phyloP scores from a whole-genome alignment of 1,140 invertebrate genomes.

The Ericerus pela region DNA sequence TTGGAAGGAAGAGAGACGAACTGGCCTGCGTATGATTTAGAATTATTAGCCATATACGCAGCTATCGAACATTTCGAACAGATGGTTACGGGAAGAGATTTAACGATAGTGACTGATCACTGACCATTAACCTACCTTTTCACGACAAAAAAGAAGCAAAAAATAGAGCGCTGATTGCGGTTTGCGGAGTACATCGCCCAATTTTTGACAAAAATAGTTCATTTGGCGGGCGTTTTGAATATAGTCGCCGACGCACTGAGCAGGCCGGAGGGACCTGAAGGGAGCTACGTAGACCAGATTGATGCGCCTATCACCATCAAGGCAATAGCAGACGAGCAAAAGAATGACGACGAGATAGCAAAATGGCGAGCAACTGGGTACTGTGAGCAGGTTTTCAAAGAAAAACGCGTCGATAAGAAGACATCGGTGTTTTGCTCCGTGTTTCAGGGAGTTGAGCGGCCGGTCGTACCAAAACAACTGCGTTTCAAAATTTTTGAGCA shows the following conservation, averaged over 20 bases:
- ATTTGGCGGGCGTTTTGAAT: background rate
- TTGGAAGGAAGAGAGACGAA: conserved; percentile 24
- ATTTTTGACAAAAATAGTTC: background rate
- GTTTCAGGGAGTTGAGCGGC: background rate
- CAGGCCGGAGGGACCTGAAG: background rate
- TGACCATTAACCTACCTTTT: conserved; percentile 26
- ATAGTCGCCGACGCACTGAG: background rate
- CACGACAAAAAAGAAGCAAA: conserved; percentile 22
- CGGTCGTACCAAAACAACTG: background rate
- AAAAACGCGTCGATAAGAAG: too few species aligned
- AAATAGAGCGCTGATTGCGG: conserved; percentile 27
- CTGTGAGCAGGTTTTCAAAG: too few species aligned
- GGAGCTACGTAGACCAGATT: background rate
- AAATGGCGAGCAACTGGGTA: too few species aligned
- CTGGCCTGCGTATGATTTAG: conserved; percentile 28
- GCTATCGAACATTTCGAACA: conserved; percentile 25
- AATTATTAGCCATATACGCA: conserved; percentile 28
- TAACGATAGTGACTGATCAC: conserved; percentile 28
- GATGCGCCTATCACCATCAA: background rate
- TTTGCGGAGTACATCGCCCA: conserved; percentile 26
- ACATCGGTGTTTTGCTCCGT: background rate
- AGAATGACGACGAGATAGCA: background rate
- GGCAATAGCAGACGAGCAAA: background rate
- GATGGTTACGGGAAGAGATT: conserved; percentile 24
- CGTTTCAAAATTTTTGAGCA: conserved; percentile 21